A percentile compares a stretch with the other conserved stretches of the same genome.
Evolutionary conservation across 2,797 vertebrate species (phyloP).

Genomic region (Chelidonichthys spinosus): DNA sequence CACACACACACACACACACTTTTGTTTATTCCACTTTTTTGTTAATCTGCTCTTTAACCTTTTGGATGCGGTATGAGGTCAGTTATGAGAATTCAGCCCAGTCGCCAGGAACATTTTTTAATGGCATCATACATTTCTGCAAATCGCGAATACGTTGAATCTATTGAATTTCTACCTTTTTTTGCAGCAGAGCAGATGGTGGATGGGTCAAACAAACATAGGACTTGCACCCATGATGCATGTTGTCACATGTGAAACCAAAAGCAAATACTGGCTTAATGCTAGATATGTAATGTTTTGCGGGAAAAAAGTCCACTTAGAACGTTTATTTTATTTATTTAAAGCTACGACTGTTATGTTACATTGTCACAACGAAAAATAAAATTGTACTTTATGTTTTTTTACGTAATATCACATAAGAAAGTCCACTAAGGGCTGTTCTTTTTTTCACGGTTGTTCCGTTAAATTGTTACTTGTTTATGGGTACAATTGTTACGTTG

Average conservation of each 20-base stretch:
- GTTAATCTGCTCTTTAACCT: conserved; percentile 8
- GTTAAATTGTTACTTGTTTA: too few species aligned
- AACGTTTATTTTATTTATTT: too few species aligned
- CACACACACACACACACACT: not conserved
- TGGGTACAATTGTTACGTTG: too few species aligned
- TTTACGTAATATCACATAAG: too few species aligned
- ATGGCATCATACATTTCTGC: not conserved
- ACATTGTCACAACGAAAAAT: too few species aligned
- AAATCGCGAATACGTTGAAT: not conserved
- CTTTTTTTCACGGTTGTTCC: too few species aligned
- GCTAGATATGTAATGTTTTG: not conserved
- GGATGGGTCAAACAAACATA: not conserved
- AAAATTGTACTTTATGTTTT: too few species aligned
- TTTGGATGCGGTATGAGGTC: not conserved
- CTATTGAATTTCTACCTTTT: not conserved
- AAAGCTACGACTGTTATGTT: too few species aligned
- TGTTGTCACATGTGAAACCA: not conserved
- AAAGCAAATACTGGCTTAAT: not conserved
- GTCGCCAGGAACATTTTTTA: not conserved
- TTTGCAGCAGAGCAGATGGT: not conserved
- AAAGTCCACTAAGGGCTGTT: too few species aligned
- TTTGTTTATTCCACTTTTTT: not conserved
- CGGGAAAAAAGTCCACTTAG: too few species aligned
- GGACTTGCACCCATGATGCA: not conserved
- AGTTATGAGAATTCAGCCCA: not conserved